Conservation (phyloP, 2,888 invertebrate species). For the Baronia brevicornis region DNA sequence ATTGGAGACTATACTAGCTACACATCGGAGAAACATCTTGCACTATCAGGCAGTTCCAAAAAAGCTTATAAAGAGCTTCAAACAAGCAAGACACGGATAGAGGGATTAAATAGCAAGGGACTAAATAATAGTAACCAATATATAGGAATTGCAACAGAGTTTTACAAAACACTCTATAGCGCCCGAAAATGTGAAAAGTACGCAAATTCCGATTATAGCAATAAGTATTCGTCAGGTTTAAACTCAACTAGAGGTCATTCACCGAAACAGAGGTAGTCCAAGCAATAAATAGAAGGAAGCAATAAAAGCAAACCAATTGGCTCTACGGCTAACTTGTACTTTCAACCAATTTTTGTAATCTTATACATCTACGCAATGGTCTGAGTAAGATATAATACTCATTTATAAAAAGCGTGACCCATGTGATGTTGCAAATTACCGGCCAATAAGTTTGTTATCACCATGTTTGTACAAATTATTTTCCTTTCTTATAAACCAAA, state of each 20-base stretch:
- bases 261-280: no score
- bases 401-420: slow-evolving; percentile 16
- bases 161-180: slow-evolving; percentile 15
- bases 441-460: slow-evolving; percentile 17
- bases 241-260: no score
- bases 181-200: no score
- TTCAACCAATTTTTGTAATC: slow-evolving; percentile 12
- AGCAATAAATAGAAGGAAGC: slow-evolving; percentile 11
- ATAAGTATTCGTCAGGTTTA: no score
- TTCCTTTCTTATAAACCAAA: slow-evolving; percentile 12
- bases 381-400: slow-evolving; percentile 14
- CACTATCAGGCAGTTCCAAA: slow-evolving; percentile 10
- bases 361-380: slow-evolving; percentile 14
- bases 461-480: slow-evolving; percentile 17
- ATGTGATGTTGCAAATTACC: slow-evolving; percentile 15
- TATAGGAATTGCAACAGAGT: slow-evolving; percentile 10
- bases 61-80: slow-evolving; percentile 17
- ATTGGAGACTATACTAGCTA: slow-evolving; percentile 7
- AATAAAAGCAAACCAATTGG: slow-evolving; percentile 6
- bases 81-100: slow-evolving; percentile 18
- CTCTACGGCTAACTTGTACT: slow-evolving; percentile 4
- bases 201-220: slow-evolving; percentile 8
- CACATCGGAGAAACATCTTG: slow-evolving; percentile 13
- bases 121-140: slow-evolving; percentile 10
- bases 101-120: slow-evolving; percentile 12